Base-by-base conservation (phyloP, 2,797 vertebrate species). In the Anguilla megastoma region DNA sequence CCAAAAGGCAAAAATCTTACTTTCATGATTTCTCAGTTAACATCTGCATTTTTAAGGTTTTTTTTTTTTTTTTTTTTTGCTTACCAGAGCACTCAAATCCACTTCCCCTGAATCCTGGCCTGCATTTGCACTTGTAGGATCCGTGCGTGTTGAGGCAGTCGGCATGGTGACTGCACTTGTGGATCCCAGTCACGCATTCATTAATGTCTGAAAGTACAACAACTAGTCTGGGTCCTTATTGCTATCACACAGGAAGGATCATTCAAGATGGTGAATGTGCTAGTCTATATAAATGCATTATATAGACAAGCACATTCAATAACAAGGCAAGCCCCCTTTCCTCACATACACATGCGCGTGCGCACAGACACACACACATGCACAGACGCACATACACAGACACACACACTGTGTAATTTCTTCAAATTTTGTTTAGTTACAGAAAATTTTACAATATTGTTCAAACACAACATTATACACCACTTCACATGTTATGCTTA, bases 61-160 rank as follows among this genome's bases (percentile, higher is more conserved):
- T 76, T 80, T 24, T 60, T 54, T 74, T 80, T 24, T 60, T 54
- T 24, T 41, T 45, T 18, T 86, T 52, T n/a, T 79, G 95, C 97
- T 98, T 94, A 99, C 98, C 96, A 48, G 97, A 94, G 89, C 99
- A 99, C 86, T 97, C 95, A 66, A 97, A 96, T 48, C 98, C 98
- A 84, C 90, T 98, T 92, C 98, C 98, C 93, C 91, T 96, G 94
- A 97, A 99, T 66, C 98, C 98, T 90, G 96, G 94, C 91, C 97
- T 98, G 93, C 98, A 99, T 92, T 93, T 97, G 94, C 98, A 99
- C 94, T 96, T 97, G 96, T 97, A 98, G 88, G 98, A 97, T 84
- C 98, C 99, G 12, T 93, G 93, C 0, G 95, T 97, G 94, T 99
- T 99, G 92, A 98, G 91, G 89, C 99, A 99, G 85, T 95, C 95